These are phyloP conservation scores for Fregata magnificens DNA, from an alignment of 2,113 vertebrate species.

Conservation along the genomic window DNA sequence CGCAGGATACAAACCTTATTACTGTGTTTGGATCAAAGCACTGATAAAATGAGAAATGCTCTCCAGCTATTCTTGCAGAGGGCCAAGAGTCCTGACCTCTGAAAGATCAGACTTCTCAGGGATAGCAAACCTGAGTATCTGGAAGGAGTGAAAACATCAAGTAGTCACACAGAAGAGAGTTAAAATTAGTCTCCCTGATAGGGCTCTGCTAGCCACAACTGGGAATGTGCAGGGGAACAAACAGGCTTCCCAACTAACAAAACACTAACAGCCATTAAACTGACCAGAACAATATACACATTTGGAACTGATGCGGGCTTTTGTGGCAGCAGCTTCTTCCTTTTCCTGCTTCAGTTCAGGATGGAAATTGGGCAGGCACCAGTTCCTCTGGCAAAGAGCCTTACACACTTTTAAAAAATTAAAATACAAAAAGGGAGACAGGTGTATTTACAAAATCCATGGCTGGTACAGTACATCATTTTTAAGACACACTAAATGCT, in stretches of 20 bases:
- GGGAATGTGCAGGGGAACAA: not conserved
- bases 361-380: constrained; percentile 73
- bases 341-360: constrained; percentile 67
- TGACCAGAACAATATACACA: constrained; percentile 4
- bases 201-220: not conserved
- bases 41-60: not conserved
- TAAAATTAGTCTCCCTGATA: constrained; percentile 10
- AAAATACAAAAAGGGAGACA: constrained; percentile 82
- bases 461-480: constrained; percentile 86
- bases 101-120: not conserved
- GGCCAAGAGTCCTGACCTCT: not conserved
- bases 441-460: constrained; percentile 85
- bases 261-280: not conserved
- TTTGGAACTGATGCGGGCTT: constrained; percentile 51
- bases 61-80: not conserved
- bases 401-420: constrained; percentile 70
- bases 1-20: not conserved
- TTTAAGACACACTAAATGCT: constrained; percentile 87
- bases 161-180: constrained; percentile 5
- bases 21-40: not conserved
- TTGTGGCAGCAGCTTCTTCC: constrained; percentile 71
- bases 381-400: constrained; percentile 74
- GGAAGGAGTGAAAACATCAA: constrained; percentile 8
- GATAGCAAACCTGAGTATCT: constrained; percentile 38
- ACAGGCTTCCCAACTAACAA: not conserved